These are phyloP conservation scores for Mesitornis unicolor DNA, from an alignment of 2,113 vertebrate genomes.

Conservation along the genomic window DNA sequence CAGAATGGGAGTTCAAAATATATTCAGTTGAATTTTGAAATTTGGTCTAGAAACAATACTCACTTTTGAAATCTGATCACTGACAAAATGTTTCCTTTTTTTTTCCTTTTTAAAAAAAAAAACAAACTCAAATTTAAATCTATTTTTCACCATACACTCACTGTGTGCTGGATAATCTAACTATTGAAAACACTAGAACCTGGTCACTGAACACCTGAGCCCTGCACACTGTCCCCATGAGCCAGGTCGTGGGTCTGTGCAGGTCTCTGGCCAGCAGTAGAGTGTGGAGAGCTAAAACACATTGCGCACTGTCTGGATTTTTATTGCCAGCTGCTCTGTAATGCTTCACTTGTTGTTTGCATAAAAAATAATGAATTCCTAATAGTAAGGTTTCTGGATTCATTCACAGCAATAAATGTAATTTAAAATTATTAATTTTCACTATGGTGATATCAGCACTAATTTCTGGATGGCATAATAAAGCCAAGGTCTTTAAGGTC, in stretches of 20 bases:
- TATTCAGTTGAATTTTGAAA: neutral
- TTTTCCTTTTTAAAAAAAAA: neutral
- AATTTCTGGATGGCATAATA: neutral
- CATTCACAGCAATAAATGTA: neutral
- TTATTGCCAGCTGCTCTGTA: neutral
- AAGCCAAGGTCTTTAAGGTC: neutral
- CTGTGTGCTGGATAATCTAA: neutral
- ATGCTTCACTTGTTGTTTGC: neutral
- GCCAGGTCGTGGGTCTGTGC: neutral
- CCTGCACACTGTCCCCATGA: rapidly evolving
- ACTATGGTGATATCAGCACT: neutral
- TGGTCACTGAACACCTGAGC: neutral
- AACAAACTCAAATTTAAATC: neutral
- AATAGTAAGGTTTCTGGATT: neutral
- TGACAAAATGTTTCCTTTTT: neutral
- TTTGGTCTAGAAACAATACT: neutral
- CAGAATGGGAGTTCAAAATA: neutral
- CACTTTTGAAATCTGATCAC: neutral
- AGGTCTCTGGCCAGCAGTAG: neutral
- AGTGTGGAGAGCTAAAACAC: neutral
- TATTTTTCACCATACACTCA: neutral
- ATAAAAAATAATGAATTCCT: neutral
- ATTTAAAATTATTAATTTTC: neutral
- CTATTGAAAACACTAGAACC: neutral
- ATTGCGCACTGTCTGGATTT: neutral